These are phyloP conservation scores for Lithophane ornitopus DNA, from an alignment of 2,888 invertebrate genomes.

Conservation along the genomic window DNA sequence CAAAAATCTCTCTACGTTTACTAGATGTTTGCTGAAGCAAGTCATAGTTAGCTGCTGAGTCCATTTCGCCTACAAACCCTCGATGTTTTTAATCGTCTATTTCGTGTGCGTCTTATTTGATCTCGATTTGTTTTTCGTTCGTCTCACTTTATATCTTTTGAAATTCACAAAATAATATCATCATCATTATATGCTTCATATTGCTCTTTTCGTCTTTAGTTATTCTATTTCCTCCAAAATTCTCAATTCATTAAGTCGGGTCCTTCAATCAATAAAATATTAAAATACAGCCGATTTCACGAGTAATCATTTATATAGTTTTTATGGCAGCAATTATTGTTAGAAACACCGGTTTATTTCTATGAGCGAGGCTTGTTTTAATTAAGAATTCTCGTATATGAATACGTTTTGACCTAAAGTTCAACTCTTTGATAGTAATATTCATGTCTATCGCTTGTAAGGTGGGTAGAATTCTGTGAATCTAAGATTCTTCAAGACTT, in stretches of 20 bases:
- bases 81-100: no score
- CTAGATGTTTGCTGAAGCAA: no score
- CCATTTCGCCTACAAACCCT: no score
- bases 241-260: constrained; percentile 52
- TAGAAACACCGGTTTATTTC: constrained; percentile 68
- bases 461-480: neutral
- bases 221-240: constrained; percentile 32
- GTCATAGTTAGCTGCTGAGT: no score
- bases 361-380: constrained; percentile 51
- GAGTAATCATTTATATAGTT: constrained; percentile 70
- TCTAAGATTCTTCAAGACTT: neutral
- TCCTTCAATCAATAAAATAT: constrained; percentile 62
- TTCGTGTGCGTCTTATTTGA: no score
- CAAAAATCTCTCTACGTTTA: no score
- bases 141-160: neutral
- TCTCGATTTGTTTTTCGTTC: no score
- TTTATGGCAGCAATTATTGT: constrained; percentile 76
- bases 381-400: constrained; percentile 56
- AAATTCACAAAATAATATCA: neutral
- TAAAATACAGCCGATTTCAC: constrained; percentile 69
- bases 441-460: constrained; percentile 10
- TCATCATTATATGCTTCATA: neutral
- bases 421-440: constrained; percentile 34
- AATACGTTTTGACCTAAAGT: constrained; percentile 49
- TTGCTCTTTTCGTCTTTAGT: neutral